Conservation (phyloP, 1,140 invertebrate species). For the Drosophila pallidifrons region DNA sequence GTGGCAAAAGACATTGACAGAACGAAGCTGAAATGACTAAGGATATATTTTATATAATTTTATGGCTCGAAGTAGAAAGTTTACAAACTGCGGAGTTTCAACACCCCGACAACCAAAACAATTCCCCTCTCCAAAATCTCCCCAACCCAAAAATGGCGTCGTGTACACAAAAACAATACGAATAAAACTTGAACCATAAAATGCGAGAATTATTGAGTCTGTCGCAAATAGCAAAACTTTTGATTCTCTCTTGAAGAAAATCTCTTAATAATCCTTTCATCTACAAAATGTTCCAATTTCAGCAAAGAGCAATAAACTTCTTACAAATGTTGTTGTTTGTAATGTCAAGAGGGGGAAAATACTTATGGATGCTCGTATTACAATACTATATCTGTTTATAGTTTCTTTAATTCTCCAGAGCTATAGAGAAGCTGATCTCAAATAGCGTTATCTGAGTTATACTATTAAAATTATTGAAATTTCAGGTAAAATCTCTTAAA, state of each 20-base stretch:
- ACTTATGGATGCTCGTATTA: neutral
- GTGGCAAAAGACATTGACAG: slow-evolving; percentile 28
- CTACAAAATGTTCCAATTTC: slow-evolving; percentile 43
- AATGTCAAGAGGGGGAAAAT: slow-evolving; percentile 15
- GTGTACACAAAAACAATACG: slow-evolving; percentile 39
- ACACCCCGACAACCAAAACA: neutral
- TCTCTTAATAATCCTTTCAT: slow-evolving; percentile 50
- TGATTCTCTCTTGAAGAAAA: slow-evolving; percentile 41
- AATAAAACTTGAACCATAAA: slow-evolving; percentile 47
- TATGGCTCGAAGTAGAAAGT: slow-evolving; percentile 42
- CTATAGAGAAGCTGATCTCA: neutral
- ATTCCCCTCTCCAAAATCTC: neutral
- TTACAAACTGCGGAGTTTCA: slow-evolving; percentile 27
- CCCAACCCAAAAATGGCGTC: neutral
- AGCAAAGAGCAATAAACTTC: slow-evolving; percentile 33
- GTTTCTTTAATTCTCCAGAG: slow-evolving; percentile 6
- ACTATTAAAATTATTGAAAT: too few relatives aligned
- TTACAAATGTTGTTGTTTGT: slow-evolving; percentile 22
- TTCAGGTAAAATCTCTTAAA: too few relatives aligned
- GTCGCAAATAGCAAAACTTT: slow-evolving; percentile 48
- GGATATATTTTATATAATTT: slow-evolving; percentile 53
- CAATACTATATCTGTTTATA: slow-evolving; percentile 2
- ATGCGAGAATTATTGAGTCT: slow-evolving; percentile 50
- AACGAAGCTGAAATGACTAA: slow-evolving; percentile 1
- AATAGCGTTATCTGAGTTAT: too few relatives aligned